Evolutionary conservation across 2,888 invertebrate species (phyloP).

Genomic region (Theodoxus fluviatilis): DNA sequence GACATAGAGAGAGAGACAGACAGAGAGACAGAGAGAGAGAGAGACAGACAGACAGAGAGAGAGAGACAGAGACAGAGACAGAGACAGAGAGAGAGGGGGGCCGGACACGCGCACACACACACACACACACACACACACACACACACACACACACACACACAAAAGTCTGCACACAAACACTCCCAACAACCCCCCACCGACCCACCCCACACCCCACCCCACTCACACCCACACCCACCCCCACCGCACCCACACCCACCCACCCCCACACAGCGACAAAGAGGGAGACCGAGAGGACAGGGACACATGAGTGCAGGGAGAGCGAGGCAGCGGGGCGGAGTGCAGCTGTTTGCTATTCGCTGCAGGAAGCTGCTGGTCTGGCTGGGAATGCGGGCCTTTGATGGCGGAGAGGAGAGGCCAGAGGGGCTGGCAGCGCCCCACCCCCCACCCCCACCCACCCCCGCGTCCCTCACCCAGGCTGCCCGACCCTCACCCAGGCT

Average conservation of each 20-base stretch:
- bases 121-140: not conserved
- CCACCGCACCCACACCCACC: not conserved
- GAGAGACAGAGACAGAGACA: not conserved
- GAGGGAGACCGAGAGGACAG: not conserved
- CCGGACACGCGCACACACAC: not conserved
- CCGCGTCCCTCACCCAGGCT: no score
- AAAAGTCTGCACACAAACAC: constrained; percentile 6
- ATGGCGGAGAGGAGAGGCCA: no score
- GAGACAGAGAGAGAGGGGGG: not conserved
- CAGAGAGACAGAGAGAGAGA: not conserved
- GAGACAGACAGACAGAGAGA: constrained; percentile 1
- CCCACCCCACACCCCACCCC: not conserved
- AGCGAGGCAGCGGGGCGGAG: no score
- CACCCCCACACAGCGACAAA: not conserved
- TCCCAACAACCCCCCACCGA: not conserved
- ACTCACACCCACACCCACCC: constrained; percentile 16
- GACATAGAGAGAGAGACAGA: constrained; percentile 7
- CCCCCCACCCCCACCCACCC: no score
- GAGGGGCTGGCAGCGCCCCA: no score
- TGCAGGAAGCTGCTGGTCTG: no score
- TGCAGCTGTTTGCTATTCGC: no score
- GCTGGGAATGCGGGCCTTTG: no score
- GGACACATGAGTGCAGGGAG: no score
- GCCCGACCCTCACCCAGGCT: no score
- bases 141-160: constrained; percentile 15